Evolutionary conservation across 2,888 invertebrate genomes (phyloP).

Genomic region (Zootermopsis nevadensis): DNA sequence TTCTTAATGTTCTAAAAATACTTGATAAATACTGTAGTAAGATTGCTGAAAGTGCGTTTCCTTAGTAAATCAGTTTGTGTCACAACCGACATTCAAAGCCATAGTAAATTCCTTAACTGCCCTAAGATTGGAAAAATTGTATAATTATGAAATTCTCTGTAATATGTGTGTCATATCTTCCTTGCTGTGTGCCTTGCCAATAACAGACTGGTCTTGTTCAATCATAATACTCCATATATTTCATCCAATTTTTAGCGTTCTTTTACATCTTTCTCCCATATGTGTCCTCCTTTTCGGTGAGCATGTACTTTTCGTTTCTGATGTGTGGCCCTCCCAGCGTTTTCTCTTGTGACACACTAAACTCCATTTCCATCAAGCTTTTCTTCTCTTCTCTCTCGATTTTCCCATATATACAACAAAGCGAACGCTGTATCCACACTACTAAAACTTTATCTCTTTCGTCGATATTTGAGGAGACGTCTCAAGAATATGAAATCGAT

Average conservation of each 20-base stretch:
- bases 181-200: background rate
- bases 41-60: too few relatives aligned
- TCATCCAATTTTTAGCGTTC: background rate
- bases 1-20: too few relatives aligned
- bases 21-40: too few relatives aligned
- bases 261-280: background rate
- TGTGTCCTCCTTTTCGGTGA: background rate
- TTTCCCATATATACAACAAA: background rate
- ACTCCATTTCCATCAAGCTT: background rate
- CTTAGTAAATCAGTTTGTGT: too few relatives aligned
- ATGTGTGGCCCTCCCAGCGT: background rate
- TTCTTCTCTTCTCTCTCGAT: background rate
- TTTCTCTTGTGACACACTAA: background rate
- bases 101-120: too few relatives aligned
- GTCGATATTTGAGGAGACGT: slow-evolving; percentile 17
- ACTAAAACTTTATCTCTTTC: slow-evolving; percentile 3
- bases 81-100: too few relatives aligned
- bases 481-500: slow-evolving; percentile 44
- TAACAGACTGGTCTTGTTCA: background rate
- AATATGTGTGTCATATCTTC: background rate
- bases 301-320: background rate
- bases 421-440: background rate
- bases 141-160: too few relatives aligned
- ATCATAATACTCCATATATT: background rate
- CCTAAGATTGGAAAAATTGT: too few relatives aligned